Evolutionary conservation across 1,140 invertebrate genomes (phyloP), one percentile per base, ranked within the genome.

Genomic region (Planococcus citri): DNA sequence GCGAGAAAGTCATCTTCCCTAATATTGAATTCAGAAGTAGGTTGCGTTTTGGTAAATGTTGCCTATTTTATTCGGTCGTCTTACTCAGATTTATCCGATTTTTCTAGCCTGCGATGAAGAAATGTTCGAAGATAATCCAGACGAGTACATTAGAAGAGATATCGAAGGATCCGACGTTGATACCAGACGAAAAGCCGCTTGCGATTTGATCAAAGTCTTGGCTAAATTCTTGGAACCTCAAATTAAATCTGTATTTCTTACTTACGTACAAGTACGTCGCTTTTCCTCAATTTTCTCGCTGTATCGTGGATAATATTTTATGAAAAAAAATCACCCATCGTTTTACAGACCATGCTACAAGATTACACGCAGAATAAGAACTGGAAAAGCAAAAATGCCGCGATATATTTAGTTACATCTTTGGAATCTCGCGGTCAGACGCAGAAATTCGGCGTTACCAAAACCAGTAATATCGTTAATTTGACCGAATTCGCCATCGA

Each of bases 161-260:
- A 94, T 99, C 72, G 96, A 99, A 82, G 96, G 96, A 4, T 96
- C 94, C n/a, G 96, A 99, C 80, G 88, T 97, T 33, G 95, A 98
- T 77, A 99, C 97, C 0, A 82, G 96, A 70, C 84, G 96, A 64
- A 83, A 95, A 74, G 91, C 96, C 25, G 95, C 96, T 67, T 97
- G 94, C 81, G 96, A 99, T 83, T 82, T 99, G 70, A 94, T 98
- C 0, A 90, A 91, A 76, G 89, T 93, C 0, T 80, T 98, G 0
- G 89, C 90, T 0, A 84, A 87, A 73, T 88, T 90, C 75, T 97
- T 96, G 81, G 95, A 97, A 80, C 85, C 84, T 20, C 88, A 91
- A 76, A 96, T 98, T 73, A 95, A 95, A 78, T 84, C 87, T 74
- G 93, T 95, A 72, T 96, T 98, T 78, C 89, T 92, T 0, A 85